Percentiles rank a stretch among this genome's conserved stretches.
phyloP scores from a whole-genome alignment of 2,888 invertebrate species.

The Beris morrisii region DNA sequence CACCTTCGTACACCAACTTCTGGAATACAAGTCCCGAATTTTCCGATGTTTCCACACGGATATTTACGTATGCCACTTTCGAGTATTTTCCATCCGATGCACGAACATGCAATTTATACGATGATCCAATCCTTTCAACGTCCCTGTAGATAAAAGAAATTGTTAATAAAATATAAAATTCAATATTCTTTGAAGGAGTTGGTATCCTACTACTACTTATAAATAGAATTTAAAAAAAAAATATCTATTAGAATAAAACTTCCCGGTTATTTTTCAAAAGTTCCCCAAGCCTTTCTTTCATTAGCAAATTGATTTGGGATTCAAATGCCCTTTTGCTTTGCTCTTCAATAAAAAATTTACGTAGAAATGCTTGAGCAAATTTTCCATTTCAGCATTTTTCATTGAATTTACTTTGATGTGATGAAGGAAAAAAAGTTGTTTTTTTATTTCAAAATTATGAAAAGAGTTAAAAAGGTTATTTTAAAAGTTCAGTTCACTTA shows the following conservation, averaged over 20 bases:
- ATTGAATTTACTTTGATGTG: no score
- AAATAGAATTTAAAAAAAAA: background rate
- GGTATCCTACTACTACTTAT: no score
- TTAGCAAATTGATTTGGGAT: conserved; percentile 12
- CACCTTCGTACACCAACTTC: conserved; percentile 75
- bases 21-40: conserved; percentile 82
- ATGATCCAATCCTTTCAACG: conserved; percentile 62
- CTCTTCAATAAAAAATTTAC: no score
- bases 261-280: background rate
- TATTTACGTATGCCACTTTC: conserved; percentile 68
- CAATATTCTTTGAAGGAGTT: background rate
- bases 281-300: background rate
- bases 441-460: no score
- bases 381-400: background rate
- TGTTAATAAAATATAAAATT: background rate
- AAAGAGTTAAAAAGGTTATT: no score
- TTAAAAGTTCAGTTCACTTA: no score
- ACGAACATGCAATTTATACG: conserved; percentile 73
- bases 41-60: conserved; percentile 69
- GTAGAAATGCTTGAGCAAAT: no score
- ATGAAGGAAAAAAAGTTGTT: no score
- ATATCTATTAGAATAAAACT: background rate
- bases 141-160: conserved; percentile 45
- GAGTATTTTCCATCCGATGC: conserved; percentile 86
- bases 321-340: background rate